Conservation (phyloP, 2,888 invertebrate species). For the Brachypalpus laphriformis region DNA sequence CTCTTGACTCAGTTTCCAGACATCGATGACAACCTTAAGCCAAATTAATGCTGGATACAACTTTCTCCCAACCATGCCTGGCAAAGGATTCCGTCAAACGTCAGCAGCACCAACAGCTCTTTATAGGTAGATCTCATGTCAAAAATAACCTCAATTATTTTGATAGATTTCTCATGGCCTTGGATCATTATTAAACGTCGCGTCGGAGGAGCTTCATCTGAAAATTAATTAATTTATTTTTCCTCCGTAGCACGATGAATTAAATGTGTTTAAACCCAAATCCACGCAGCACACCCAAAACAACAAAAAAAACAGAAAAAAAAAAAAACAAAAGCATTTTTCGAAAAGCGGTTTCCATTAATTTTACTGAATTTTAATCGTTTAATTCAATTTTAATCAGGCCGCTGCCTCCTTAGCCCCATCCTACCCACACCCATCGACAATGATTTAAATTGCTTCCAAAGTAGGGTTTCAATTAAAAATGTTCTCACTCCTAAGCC, state of each 20-base stretch:
- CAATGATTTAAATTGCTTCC: slow-evolving; percentile 8
- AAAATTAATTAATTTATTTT: slow-evolving; percentile 37
- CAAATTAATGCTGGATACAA: no score
- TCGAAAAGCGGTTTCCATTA: slow-evolving; percentile 20
- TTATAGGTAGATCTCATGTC: neutral
- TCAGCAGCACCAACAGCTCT: neutral
- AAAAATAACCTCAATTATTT: neutral
- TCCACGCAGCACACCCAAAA: neutral
- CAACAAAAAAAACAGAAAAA: neutral
- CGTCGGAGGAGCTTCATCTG: neutral
- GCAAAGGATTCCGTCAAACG: neutral
- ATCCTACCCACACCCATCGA: neutral
- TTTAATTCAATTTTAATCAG: slow-evolving; percentile 39
- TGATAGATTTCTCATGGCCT: neutral
- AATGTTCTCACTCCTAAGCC: neutral
- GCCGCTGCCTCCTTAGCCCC: neutral
- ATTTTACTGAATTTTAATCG: slow-evolving; percentile 34
- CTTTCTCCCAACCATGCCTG: no score
- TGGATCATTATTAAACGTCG: slow-evolving; percentile 6
- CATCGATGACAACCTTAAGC: no score
- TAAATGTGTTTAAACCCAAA: neutral
- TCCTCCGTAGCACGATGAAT: neutral
- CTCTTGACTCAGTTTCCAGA: no score
- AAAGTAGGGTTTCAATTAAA: slow-evolving; percentile 38
- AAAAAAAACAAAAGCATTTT: neutral